Percentiles rank a stretch among this genome's conserved stretches.
These are phyloP conservation scores for Paramormyrops kingsleyae DNA, from an alignment of 2,113 vertebrate species.

Conservation along the genomic window DNA sequence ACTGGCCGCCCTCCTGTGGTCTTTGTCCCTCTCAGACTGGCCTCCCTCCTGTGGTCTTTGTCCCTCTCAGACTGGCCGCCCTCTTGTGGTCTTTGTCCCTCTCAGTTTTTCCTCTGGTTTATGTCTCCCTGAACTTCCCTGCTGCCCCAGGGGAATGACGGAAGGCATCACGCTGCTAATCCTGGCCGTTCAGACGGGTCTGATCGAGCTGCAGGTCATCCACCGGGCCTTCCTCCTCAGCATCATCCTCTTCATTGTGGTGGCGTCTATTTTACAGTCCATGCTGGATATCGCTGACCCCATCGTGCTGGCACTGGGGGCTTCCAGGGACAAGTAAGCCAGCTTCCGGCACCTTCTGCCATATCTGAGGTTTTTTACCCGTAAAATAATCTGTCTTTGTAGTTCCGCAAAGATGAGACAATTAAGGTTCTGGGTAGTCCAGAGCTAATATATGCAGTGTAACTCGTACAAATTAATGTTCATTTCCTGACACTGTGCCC, in stretches of 20 bases:
- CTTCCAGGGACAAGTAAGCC: constrained; percentile 91
- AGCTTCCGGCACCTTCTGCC: neutral
- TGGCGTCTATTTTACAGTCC: constrained; percentile 94
- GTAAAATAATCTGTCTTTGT: neutral
- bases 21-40: too few species aligned
- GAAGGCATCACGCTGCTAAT: constrained; percentile 91
- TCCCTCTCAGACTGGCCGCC: neutral
- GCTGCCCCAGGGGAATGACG: constrained; percentile 80
- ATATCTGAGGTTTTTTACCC: neutral
- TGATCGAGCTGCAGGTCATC: constrained; percentile 95
- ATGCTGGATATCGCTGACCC: constrained; percentile 99
- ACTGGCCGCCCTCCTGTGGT: too few species aligned
- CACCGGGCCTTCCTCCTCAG: constrained; percentile 95
- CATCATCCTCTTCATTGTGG: constrained; percentile 97
- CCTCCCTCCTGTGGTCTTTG: neutral
- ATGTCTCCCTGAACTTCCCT: neutral
- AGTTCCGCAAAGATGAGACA: neutral
- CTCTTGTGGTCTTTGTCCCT: too few species aligned
- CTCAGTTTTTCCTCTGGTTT: too few species aligned
- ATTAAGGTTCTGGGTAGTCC: neutral
- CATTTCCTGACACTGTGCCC: neutral
- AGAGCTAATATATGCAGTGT: neutral
- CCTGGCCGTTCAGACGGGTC: constrained; percentile 91
- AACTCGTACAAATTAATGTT: neutral
- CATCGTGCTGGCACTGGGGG: constrained; percentile 90